Conservation (phyloP, 2,888 invertebrate species). For the Volucella inflata region DNA sequence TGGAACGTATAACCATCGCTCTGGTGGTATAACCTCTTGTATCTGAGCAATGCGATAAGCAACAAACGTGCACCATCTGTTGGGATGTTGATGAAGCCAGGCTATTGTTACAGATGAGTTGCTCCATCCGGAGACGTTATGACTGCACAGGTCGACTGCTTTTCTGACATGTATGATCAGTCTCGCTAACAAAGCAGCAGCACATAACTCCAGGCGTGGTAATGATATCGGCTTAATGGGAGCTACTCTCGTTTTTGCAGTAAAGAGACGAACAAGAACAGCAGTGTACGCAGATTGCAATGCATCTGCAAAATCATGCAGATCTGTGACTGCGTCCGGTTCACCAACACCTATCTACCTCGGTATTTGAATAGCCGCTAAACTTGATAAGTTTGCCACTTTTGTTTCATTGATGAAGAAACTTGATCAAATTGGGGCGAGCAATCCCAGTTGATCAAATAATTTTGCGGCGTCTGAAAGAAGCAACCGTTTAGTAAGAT, state of each 20-base stretch:
- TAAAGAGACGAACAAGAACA: not conserved
- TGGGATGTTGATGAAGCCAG: not conserved
- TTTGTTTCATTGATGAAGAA: not conserved
- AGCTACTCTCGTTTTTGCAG: not conserved
- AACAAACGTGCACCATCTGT: slow-evolving; percentile 1
- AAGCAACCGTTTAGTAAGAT: too few relatives aligned
- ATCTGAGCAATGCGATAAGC: too few relatives aligned
- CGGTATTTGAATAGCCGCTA: not conserved
- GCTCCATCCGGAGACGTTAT: slow-evolving; percentile 3
- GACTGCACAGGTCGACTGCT: not conserved
- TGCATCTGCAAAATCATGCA: not conserved
- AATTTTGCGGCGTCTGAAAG: too few relatives aligned
- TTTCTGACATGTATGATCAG: not conserved
- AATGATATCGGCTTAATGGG: not conserved
- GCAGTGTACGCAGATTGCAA: not conserved
- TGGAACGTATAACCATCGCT: not conserved
- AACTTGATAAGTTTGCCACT: not conserved
- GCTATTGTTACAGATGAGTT: not conserved
- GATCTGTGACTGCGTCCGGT: not conserved
- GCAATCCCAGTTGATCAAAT: too few relatives aligned
- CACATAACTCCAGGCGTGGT: too few relatives aligned
- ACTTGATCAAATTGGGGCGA: too few relatives aligned
- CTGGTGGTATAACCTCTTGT: slow-evolving; percentile 4
- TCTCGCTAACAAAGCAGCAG: not conserved
- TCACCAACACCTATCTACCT: not conserved